Percentiles rank a stretch among this genome's conserved stretches.
Evolutionary conservation across 2,797 vertebrate genomes (phyloP).

Genomic region (Meriones psammophilus): DNA sequence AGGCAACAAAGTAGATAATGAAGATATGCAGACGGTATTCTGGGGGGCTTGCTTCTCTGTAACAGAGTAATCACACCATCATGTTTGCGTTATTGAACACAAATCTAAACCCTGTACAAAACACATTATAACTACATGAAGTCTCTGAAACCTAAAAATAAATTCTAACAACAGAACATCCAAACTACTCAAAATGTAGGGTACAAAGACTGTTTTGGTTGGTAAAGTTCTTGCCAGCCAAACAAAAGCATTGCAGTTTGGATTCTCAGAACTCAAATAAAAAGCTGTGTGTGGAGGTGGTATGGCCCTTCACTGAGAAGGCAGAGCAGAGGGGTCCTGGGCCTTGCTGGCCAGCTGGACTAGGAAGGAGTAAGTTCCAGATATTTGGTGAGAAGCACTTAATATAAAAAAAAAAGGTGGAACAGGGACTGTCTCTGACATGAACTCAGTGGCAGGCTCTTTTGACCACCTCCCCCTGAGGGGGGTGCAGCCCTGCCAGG

Average conservation of each 20-base stretch:
- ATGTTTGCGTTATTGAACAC: background rate
- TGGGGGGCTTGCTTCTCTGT: background rate
- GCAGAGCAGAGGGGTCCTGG: background rate
- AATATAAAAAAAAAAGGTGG: too few relatives aligned
- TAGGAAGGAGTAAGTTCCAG: background rate
- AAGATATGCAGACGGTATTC: background rate
- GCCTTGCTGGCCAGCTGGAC: background rate
- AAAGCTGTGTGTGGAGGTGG: background rate
- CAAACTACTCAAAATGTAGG: background rate
- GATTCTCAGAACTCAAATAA: background rate
- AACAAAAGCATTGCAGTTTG: background rate
- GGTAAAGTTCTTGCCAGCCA: background rate
- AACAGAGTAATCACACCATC: background rate
- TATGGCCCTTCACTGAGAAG: background rate
- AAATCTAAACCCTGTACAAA: background rate
- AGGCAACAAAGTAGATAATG: background rate
- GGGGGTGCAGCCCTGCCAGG: too few relatives aligned
- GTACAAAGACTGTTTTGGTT: background rate
- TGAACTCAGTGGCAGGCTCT: too few relatives aligned
- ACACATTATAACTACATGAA: background rate
- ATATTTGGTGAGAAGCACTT: too few relatives aligned
- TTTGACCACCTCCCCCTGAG: too few relatives aligned
- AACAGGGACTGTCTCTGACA: too few relatives aligned
- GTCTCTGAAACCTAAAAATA: background rate
- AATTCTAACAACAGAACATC: background rate